Percentiles rank a stretch among this genome's conserved stretches.
These are phyloP conservation scores for Anguilla marmorata DNA, from an alignment of 2,797 vertebrate genomes.

Conservation along the genomic window DNA sequence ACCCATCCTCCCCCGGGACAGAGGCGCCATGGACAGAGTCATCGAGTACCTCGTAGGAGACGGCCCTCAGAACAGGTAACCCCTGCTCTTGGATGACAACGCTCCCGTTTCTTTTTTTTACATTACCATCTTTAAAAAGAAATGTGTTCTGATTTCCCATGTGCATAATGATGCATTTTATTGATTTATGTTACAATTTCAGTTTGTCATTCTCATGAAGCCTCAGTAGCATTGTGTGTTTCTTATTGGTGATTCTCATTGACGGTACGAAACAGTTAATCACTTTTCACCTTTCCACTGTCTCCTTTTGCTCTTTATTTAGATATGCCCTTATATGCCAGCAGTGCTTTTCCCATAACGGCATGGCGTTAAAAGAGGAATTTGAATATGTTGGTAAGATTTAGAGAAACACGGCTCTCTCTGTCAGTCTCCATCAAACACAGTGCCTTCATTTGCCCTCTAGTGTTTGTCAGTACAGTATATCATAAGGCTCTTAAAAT, in stretches of 20 bases:
- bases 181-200: constrained; percentile 8
- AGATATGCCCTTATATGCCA: constrained; percentile 98
- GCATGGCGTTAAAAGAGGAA: constrained; percentile 98
- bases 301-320: constrained; percentile 40
- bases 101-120: not conserved
- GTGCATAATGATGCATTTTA: not conserved
- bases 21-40: constrained; percentile 89
- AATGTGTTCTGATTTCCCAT: not conserved
- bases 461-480: constrained; percentile 69
- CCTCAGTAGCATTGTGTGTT: not conserved
- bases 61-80: constrained; percentile 96
- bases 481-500: constrained; percentile 75
- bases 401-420: constrained; percentile 57
- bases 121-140: not conserved
- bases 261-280: constrained; percentile 3
- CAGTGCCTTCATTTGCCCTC: constrained; percentile 70
- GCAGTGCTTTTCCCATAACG: constrained; percentile 97
- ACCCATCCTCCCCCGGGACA: constrained; percentile 88
- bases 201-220: not conserved
- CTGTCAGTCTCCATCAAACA: constrained; percentile 71
- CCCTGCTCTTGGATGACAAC: not conserved
- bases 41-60: constrained; percentile 97
- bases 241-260: constrained; percentile 16
- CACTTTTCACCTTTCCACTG: constrained; percentile 40
- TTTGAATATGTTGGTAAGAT: constrained; percentile 98